Evolutionary conservation across 2,797 vertebrate genomes (phyloP), one percentile per base, ranked within the genome.

Genomic region (Tachyglossus aculeatus): DNA sequence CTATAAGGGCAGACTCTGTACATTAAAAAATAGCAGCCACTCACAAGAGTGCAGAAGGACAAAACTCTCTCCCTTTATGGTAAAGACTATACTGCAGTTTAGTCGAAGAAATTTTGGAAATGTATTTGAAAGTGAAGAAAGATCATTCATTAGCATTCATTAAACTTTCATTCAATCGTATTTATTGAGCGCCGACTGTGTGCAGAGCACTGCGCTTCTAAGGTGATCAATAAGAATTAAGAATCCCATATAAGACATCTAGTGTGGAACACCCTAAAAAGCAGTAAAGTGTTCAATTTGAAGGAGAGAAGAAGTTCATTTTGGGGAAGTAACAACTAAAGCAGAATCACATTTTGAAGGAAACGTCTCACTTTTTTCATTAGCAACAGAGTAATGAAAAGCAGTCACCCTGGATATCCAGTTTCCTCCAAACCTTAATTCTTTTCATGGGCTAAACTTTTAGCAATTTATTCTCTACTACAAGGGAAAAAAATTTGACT

Each of bases 361-460:
- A 48, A 48, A 87, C 80, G 76, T 80, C 68, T 77, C 76, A 76
- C 80, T 78, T 83, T 83, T 85, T 82, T 81, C 81, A 82, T 85
- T 87, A 80, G 74, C 71, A 60, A 50, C 33, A 36, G 39, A 47
- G 47, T 87, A 87, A 87, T 85, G 85, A 65, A 59, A 85, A 87
- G 40, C 85, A 87, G 80, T 63, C 51, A 68, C 40, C 50, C 78
- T 52, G 73, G 75, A 67, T 81, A 87, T 87, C 81, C 71, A 39
- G 45, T 85, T 87, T 87, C 82, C 41, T 27, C 68, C 78, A 61
- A 87, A 85, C 76, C 80, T 80, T 83, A 85, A 87, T 81, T 87
- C 74, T 77, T 76, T 83, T 78, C 80, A 80, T 81, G 76, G 85
- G 59, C 62, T 81, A 71, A 74, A 81, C 62, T 74, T 85, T 80